These are phyloP conservation scores for Hydrotaea diabolus DNA, from an alignment of 2,888 invertebrate genomes.

Conservation along the genomic window DNA sequence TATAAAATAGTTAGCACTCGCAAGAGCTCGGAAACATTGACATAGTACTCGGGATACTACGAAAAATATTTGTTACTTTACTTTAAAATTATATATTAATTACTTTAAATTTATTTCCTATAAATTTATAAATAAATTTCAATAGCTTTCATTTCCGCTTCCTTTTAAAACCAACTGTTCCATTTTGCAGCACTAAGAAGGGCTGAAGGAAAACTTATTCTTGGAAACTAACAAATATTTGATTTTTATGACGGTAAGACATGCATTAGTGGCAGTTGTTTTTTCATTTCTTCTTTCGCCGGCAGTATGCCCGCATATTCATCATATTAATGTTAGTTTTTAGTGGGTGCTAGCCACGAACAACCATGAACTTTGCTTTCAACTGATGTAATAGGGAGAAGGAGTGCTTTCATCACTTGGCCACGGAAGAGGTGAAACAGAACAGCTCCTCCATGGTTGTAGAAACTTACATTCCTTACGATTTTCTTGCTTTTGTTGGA, in stretches of 20 bases:
- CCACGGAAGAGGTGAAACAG: not conserved
- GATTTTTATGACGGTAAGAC: constrained; percentile 42
- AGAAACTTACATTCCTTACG: no score
- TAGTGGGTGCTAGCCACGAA: not conserved
- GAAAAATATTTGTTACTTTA: no score
- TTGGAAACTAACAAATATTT: constrained; percentile 38
- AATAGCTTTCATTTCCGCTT: constrained; percentile 21
- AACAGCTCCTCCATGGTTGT: not conserved
- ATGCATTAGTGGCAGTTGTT: constrained; percentile 45
- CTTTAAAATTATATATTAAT: no score
- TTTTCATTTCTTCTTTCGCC: not conserved
- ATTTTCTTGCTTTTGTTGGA: no score
- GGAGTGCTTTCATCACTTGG: constrained; percentile 4
- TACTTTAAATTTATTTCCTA: not conserved
- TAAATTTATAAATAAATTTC: no score
- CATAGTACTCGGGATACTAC: no score
- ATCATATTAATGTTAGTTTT: not conserved
- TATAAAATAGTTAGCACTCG: no score
- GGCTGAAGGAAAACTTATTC: not conserved
- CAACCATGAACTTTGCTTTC: not conserved
- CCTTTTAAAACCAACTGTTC: not conserved
- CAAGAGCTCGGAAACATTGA: no score
- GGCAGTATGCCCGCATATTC: constrained; percentile 18
- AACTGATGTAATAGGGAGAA: not conserved
- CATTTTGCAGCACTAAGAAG: no score